Evolutionary conservation across 2,113 vertebrate genomes (phyloP).

Genomic region (Pelecanus crispus): DNA sequence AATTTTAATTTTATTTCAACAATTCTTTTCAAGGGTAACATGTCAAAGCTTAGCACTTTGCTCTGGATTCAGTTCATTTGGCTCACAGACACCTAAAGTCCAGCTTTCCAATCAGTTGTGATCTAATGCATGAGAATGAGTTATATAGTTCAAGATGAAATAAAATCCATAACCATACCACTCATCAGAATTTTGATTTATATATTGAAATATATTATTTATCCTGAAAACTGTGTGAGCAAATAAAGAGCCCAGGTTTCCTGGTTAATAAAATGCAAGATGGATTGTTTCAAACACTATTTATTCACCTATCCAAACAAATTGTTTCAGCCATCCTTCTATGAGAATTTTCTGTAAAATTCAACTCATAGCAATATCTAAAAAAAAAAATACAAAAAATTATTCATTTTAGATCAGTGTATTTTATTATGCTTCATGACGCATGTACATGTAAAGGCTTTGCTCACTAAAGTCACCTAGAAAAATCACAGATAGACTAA

Average conservation of each 20-base stretch:
- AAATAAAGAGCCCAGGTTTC: neutral
- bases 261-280: neutral
- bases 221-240: neutral
- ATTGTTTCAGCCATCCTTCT: neutral
- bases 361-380: neutral
- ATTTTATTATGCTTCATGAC: neutral
- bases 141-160: slow-evolving; percentile 34
- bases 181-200: neutral
- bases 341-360: neutral
- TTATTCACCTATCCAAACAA: neutral
- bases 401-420: neutral
- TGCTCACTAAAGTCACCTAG: neutral
- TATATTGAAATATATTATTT: slow-evolving; percentile 5
- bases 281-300: neutral
- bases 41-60: slow-evolving; percentile 32
- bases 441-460: neutral
- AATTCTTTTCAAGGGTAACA: slow-evolving; percentile 35
- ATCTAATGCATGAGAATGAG: slow-evolving; percentile 45
- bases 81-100: neutral
- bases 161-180: slow-evolving; percentile 36
- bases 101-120: slow-evolving; percentile 3
- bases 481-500: neutral
- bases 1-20: slow-evolving; percentile 60
- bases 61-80: slow-evolving; percentile 29
- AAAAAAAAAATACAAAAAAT: neutral